A percentile compares a stretch with the other conserved stretches of the same genome.
These are phyloP conservation scores for Acrocephalus arundinaceus DNA, from an alignment of 2,113 vertebrate genomes.

Conservation along the genomic window DNA sequence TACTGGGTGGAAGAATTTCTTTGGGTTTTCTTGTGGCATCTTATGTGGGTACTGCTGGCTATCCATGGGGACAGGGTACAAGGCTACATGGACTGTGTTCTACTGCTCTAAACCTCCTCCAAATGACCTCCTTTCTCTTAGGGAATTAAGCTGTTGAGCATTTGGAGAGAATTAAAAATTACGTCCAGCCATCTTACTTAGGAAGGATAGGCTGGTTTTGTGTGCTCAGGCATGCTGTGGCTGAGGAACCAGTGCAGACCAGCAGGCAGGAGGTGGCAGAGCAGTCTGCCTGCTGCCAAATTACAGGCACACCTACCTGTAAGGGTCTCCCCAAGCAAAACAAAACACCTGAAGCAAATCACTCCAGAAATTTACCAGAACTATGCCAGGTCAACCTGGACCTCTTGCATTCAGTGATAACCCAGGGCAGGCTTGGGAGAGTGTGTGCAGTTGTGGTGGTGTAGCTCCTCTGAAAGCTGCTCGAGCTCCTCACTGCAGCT, in stretches of 20 bases:
- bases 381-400: background rate
- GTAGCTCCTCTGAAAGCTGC: background rate
- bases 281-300: background rate
- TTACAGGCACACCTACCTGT: background rate
- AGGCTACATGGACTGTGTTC: background rate
- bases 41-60: background rate
- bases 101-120: background rate
- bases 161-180: background rate
- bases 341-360: background rate
- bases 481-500: fast-evolving
- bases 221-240: background rate
- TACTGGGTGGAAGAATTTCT: background rate
- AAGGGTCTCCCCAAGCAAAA: background rate
- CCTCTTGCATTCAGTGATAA: background rate
- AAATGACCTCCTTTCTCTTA: background rate
- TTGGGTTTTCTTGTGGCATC: background rate
- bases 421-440: background rate
- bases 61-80: background rate
- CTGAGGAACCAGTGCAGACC: background rate
- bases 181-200: background rate
- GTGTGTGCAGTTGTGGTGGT: no score
- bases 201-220: background rate
- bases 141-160: background rate
- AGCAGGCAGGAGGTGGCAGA: background rate
- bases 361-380: background rate